These are phyloP conservation scores for Ceyx margarethae DNA, from an alignment of 2,113 vertebrate genomes.

Conservation along the genomic window DNA sequence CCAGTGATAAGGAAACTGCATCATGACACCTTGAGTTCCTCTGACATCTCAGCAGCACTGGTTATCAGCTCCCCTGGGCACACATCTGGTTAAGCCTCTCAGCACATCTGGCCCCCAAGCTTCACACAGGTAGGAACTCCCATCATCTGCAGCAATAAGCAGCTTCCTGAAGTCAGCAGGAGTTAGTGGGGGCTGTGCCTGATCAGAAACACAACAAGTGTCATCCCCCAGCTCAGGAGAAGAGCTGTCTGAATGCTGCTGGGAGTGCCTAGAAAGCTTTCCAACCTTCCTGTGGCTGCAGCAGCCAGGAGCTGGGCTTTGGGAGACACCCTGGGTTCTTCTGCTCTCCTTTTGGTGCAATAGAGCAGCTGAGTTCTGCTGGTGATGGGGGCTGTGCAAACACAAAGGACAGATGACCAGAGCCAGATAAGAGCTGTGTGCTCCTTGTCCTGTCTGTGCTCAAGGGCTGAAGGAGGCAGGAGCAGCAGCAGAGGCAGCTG, in stretches of 20 bases:
- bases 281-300: neutral
- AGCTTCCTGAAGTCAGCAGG: neutral
- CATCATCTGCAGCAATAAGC: neutral
- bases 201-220: neutral
- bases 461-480: neutral
- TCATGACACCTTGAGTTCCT: conserved; percentile 9
- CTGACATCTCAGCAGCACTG: conserved; percentile 48
- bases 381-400: neutral
- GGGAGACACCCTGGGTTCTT: neutral
- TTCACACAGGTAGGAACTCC: conserved; percentile 1
- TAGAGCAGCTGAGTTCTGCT: neutral
- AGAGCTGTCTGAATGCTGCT: neutral
- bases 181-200: neutral
- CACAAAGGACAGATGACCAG: neutral
- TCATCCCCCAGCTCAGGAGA: neutral
- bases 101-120: conserved; percentile 7
- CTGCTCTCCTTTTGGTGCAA: neutral
- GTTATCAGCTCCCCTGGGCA: conserved; percentile 38
- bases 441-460: neutral
- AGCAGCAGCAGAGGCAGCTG: neutral
- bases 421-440: neutral
- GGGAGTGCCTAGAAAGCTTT: neutral
- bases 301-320: neutral
- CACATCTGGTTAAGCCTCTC: conserved; percentile 53
- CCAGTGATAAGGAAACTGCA: conserved; percentile 42